These are phyloP conservation scores for Pterocles orientalis DNA, from an alignment of 2,113 vertebrate genomes.

Conservation along the genomic window DNA sequence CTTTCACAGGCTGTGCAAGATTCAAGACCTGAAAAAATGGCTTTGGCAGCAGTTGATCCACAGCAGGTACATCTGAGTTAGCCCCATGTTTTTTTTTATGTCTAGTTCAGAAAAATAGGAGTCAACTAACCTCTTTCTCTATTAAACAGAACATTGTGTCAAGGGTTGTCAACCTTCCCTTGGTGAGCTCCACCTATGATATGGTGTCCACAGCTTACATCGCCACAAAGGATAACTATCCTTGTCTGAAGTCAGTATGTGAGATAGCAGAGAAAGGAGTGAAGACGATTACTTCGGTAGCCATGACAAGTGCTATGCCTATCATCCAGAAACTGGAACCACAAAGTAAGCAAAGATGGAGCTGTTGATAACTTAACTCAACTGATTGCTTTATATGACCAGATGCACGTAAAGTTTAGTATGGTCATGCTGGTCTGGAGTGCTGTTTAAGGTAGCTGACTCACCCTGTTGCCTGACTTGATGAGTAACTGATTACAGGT, in stretches of 20 bases:
- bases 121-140: not conserved
- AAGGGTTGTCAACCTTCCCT: constrained; percentile 79
- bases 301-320: constrained; percentile 80
- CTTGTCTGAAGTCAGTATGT: constrained; percentile 80
- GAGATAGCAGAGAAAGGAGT: constrained; percentile 83
- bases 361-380: not conserved
- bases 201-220: constrained; percentile 78
- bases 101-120: not conserved
- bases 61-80: constrained; percentile 66
- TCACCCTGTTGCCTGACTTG: not conserved
- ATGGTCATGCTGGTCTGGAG: not conserved
- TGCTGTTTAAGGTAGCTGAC: not conserved
- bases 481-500: not conserved
- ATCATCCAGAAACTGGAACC: constrained; percentile 84
- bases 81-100: not conserved
- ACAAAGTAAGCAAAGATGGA: constrained; percentile 78
- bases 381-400: not conserved
- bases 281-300: constrained; percentile 81
- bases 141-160: constrained; percentile 77
- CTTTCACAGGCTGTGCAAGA: constrained; percentile 23
- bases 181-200: constrained; percentile 84
- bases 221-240: constrained; percentile 80
- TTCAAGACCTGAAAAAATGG: constrained; percentile 66
- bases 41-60: constrained; percentile 52
- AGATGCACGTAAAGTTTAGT: not conserved